These are phyloP conservation scores for Himalopsyche tibetana DNA, from an alignment of 2,888 invertebrate species.

Conservation along the genomic window DNA sequence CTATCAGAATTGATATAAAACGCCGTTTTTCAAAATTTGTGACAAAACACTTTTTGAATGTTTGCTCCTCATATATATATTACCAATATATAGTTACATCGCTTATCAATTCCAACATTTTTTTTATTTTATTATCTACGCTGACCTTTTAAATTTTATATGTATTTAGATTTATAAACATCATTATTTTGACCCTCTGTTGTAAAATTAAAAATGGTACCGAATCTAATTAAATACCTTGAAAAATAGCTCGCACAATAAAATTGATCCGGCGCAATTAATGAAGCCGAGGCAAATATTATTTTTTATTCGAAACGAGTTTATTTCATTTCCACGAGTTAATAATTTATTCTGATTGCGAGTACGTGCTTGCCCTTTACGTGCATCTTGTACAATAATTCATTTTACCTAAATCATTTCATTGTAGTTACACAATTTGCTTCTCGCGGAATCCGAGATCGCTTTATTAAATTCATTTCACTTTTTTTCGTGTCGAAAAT, in stretches of 20 bases:
- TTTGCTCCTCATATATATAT: too few species aligned
- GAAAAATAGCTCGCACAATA: background rate
- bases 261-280: background rate
- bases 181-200: too few species aligned
- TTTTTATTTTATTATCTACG: too few species aligned
- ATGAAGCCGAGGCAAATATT: background rate
- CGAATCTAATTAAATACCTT: background rate
- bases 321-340: constrained; percentile 1
- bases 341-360: constrained; percentile 36
- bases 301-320: background rate
- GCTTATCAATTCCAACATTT: too few species aligned
- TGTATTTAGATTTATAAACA: too few species aligned
- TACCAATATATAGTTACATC: too few species aligned
- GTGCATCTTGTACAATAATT: constrained; percentile 32
- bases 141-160: too few species aligned
- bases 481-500: constrained; percentile 16
- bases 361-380: constrained; percentile 25
- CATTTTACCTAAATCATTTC: constrained; percentile 36
- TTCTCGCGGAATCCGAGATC: background rate
- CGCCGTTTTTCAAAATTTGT: too few species aligned
- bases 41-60: too few species aligned
- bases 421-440: constrained; percentile 40
- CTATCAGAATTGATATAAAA: too few species aligned
- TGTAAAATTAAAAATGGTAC: too few species aligned
- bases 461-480: constrained; percentile 28